Evolutionary conservation across 2,888 invertebrate species (phyloP).

Genomic region (Isoperla grammatica): DNA sequence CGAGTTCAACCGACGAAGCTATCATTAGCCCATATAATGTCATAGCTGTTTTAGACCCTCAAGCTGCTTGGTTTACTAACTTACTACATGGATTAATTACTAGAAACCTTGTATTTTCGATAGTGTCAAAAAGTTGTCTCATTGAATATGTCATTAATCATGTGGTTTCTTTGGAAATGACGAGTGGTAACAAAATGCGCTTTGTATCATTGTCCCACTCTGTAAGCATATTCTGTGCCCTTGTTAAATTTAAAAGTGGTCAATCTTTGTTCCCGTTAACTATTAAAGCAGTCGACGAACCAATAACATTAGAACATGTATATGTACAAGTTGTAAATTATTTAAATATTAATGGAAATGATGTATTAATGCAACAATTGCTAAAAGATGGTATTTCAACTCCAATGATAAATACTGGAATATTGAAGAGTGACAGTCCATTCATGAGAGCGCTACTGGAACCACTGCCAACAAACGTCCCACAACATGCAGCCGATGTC

Average conservation of each 20-base stretch:
- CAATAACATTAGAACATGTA: constrained; percentile 16
- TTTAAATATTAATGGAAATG: background rate
- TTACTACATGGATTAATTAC: constrained; percentile 23
- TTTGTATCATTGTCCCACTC: constrained; percentile 20
- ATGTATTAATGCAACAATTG: background rate
- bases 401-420: background rate
- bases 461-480: background rate
- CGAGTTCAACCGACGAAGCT: constrained; percentile 12
- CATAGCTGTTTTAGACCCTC: constrained; percentile 24
- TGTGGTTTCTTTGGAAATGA: background rate
- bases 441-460: constrained; percentile 1
- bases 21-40: constrained; percentile 22
- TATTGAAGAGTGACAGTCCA: constrained; percentile 3
- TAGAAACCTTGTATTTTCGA: constrained; percentile 16
- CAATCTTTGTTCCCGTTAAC: constrained; percentile 20
- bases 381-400: background rate
- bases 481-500: background rate
- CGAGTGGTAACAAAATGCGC: background rate
- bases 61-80: constrained; percentile 21
- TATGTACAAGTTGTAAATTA: constrained; percentile 7
- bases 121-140: background rate
- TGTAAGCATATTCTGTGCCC: constrained; percentile 13
- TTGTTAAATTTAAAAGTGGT: constrained; percentile 16
- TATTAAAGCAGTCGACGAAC: constrained; percentile 1
- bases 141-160: constrained; percentile 2